Conservation (phyloP, 2,888 invertebrate species). For the Polydrusus pterygomalis region DNA sequence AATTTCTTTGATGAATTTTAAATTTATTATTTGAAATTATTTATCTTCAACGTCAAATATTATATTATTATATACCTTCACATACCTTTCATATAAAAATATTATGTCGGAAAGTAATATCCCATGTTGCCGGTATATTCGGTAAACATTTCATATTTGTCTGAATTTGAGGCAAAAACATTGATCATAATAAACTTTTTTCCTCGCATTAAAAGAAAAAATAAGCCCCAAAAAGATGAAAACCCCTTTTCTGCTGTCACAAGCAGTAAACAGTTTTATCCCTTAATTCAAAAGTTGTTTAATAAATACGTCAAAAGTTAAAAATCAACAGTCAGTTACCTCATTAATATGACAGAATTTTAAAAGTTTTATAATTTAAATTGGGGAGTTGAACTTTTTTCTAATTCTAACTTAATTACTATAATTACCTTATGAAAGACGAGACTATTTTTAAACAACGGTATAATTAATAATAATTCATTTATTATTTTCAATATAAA, state of each 20-base stretch:
- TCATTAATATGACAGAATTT: constrained; percentile 1
- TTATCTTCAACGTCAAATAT: too few species aligned
- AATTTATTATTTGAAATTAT: too few species aligned
- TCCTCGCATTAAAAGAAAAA: neutral
- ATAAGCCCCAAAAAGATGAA: constrained; percentile 15
- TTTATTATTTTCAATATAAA: too few species aligned
- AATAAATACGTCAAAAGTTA: constrained; percentile 27
- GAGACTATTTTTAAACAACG: neutral
- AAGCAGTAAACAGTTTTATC: constrained; percentile 27
- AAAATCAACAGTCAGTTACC: constrained; percentile 14
- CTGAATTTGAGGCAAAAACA: neutral
- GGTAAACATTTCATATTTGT: neutral
- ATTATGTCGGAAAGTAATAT: too few species aligned
- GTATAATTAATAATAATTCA: neutral
- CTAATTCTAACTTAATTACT: neutral
- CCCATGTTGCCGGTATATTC: neutral
- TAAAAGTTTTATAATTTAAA: constrained; percentile 9
- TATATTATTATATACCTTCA: too few species aligned
- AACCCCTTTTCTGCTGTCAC: constrained; percentile 19
- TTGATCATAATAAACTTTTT: neutral
- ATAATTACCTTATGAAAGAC: neutral
- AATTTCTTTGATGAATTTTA: too few species aligned
- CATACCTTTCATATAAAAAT: too few species aligned
- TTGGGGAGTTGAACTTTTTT: neutral
- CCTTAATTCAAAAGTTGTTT: constrained; percentile 26